Evolutionary conservation across 2,888 invertebrate genomes (phyloP).

Genomic region (Noctua janthina): DNA sequence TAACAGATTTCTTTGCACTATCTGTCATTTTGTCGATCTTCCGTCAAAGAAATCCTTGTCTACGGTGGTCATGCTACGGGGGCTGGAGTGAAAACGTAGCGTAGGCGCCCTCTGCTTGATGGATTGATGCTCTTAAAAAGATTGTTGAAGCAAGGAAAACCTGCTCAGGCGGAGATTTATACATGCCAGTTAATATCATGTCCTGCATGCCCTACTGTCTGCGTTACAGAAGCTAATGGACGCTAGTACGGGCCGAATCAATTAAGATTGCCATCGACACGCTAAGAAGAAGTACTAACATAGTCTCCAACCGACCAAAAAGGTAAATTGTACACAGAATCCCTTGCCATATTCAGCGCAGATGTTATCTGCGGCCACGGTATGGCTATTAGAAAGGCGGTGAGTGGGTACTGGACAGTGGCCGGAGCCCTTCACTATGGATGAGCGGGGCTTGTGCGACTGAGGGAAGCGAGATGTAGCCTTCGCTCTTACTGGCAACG

Average conservation of each 20-base stretch:
- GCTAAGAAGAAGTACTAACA: neutral
- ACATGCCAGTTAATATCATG: neutral
- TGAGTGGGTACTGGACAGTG: constrained; percentile 54
- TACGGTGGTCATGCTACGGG: too few species aligned
- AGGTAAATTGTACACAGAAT: constrained; percentile 24
- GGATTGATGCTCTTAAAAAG: too few species aligned
- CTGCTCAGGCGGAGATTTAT: too few species aligned
- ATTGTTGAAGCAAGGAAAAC: too few species aligned
- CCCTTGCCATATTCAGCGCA: constrained; percentile 40
- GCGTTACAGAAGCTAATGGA: neutral
- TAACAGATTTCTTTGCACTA: too few species aligned
- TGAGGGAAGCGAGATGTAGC: neutral
- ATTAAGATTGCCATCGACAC: neutral
- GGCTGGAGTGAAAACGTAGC: too few species aligned
- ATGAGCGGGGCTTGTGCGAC: constrained; percentile 20
- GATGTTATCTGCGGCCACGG: constrained; percentile 49
- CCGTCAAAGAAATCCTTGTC: too few species aligned
- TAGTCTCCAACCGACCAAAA: constrained; percentile 29
- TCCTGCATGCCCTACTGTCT: neutral
- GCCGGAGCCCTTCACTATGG: constrained; percentile 68
- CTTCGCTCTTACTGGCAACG: constrained; percentile 1
- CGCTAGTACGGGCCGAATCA: neutral
- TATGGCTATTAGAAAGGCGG: constrained; percentile 72
- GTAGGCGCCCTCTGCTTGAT: too few species aligned
- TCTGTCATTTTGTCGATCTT: too few species aligned